Conservation (phyloP, 1,140 invertebrate species). For the Arctopsyche grandis region DNA sequence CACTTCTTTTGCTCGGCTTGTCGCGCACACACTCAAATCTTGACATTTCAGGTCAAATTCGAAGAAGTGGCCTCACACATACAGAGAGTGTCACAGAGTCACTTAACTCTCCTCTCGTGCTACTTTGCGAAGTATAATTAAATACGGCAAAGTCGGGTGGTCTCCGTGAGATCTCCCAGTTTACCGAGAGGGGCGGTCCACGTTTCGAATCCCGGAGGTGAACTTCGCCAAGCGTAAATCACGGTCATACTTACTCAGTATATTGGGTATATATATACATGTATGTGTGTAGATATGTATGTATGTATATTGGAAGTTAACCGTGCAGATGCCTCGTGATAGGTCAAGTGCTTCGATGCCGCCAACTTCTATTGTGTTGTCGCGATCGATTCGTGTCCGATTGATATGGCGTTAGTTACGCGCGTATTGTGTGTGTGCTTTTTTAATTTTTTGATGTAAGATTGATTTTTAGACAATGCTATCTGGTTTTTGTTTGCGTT, state of each 20-base stretch:
- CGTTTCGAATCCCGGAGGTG: not conserved
- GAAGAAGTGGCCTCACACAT: no score
- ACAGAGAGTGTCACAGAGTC: no score
- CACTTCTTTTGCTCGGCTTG: no score
- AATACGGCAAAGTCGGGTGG: not conserved
- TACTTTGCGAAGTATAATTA: no score
- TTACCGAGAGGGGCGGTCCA: not conserved
- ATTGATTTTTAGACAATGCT: no score
- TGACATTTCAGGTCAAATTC: no score
- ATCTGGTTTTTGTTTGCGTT: no score
- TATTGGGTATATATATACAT: no score
- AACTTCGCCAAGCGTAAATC: constrained; percentile 22
- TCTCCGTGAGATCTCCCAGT: not conserved
- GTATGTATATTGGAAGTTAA: not conserved
- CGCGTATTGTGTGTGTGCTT: not conserved
- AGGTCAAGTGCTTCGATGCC: constrained; percentile 28
- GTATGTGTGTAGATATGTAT: no score
- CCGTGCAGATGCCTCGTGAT: constrained; percentile 27
- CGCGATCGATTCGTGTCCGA: not conserved
- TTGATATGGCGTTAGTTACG: not conserved
- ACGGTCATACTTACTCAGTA: constrained; percentile 37
- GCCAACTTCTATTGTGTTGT: constrained; percentile 20
- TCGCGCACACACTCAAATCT: no score
- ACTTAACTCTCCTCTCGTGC: no score
- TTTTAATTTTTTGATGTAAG: no score